Base-by-base conservation (phyloP, 2,888 invertebrate species). In the Hesperia comma region DNA sequence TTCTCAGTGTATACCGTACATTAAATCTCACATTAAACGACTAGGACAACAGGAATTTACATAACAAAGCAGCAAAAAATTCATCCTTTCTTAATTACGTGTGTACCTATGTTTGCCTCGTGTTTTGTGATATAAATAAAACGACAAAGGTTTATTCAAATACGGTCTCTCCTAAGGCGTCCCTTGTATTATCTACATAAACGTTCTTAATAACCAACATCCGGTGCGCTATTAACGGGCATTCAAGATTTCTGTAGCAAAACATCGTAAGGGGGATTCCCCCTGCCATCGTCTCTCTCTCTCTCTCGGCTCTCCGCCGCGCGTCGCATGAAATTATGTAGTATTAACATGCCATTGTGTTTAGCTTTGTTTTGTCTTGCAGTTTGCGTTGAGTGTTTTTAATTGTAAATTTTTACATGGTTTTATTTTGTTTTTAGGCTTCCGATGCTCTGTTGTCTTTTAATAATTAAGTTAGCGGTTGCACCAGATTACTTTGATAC, bases 171-270 rank as follows among this genome's bases (percentile, higher is more conserved):
- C 32, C 15, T 17, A 15, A 15, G 33, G 32, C 33, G 21, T 51
- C 54, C 32, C 54, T 33, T 54, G 32, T 54, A 15, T 17, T 54
- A 14, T 53, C 19, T 19, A 51, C 21, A 51, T 51, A 51, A 54
- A 17, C 54, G 33, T 54, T 33, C 33, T 41, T 43, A 57, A 57
- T 57, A 43, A 41, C 43, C 21, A 15, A 57, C 57, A 57, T 57
- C 41, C 57, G 57, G 19, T 43, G 21, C 41, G 57, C 56, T 19
- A 8, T 37, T 51, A 51, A 51, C 19, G 57, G n/a, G 17, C 57
- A 57, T 41, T 40, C 57, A 43, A 41, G 57, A 57, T 41, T 57
- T 33, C 33, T 33, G 15, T 54, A 33, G 17, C 54, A 54, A 54
- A 54, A 54, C 33, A 33, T 10, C 15, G 15, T 6, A 10, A 54